A percentile compares a stretch with the other conserved stretches of the same genome.
Conservation (phyloP, 1,140 invertebrate species). For the Papilio dardanus region DNA sequence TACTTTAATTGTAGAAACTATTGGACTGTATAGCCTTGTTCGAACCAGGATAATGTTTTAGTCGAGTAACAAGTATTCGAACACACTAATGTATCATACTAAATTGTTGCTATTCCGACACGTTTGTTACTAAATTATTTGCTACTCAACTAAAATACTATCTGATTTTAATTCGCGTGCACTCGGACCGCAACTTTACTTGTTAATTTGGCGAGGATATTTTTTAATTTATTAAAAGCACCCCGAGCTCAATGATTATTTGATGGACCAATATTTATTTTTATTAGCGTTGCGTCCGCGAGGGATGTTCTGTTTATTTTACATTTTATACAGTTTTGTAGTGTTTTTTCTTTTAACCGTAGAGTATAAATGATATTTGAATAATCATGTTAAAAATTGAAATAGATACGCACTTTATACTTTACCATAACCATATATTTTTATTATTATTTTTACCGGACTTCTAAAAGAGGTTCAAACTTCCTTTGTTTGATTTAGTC, state of each 20-base stretch:
- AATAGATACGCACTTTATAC: too few species aligned
- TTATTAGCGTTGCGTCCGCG: conserved; percentile 57
- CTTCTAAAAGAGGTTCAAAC: too few species aligned
- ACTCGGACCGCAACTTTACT: conserved; percentile 34
- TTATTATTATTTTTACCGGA: too few species aligned
- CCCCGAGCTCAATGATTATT: conserved; percentile 62
- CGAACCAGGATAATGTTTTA: too few species aligned
- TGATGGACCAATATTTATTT: conserved; percentile 75
- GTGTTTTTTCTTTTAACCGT: conserved; percentile 21
- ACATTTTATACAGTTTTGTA: conserved; percentile 36
- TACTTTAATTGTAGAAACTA: too few species aligned
- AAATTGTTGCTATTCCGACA: too few species aligned
- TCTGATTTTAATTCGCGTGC: not conserved
- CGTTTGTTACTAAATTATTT: too few species aligned
- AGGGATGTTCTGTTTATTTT: conserved; percentile 36
- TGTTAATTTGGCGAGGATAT: conserved; percentile 65
- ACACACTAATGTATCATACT: too few species aligned
- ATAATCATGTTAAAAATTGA: not conserved
- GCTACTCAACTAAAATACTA: not conserved
- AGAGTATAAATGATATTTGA: not conserved
- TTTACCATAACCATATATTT: too few species aligned
- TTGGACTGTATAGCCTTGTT: too few species aligned
- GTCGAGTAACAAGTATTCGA: too few species aligned
- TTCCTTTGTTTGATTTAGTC: too few species aligned
- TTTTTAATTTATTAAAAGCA: conserved; percentile 76